Base-by-base conservation (phyloP, 2,113 vertebrate species). In the Cynocephalus volans region DNA sequence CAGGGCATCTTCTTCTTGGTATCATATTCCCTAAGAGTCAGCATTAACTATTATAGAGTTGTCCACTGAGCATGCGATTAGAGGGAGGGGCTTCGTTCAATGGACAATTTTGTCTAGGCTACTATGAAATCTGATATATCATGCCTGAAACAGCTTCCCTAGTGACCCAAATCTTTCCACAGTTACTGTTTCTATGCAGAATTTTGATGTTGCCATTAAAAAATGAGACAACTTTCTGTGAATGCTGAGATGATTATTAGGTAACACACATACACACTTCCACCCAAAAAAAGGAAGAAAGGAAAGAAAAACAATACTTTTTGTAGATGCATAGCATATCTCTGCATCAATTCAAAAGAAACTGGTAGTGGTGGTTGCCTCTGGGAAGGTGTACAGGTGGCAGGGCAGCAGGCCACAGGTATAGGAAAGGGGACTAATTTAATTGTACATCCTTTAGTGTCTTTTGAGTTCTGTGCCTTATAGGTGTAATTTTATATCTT, bases 181-280 rank as follows among this genome's bases (percentile, higher is more conserved):
- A 54, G 36, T 92, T 91, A 28, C 0, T 10, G 9, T 75, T 92
- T 86, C 36, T 85, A 1, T 89, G 1, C 36, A 56, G 62, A 77
- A 62, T 90, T 86, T 97, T 96, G 52, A 87, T 97, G 36, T 69
- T 70, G 60, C 62, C 31, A 31, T 81, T 93, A 70, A 90, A 90
- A 95, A 96, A 88, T 41, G 48, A 77, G 36, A 5, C 7, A 65
- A 50, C 56, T 64, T 77, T 92, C 67, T 69, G 45, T 73, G 8
- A 94, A 62, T 89, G 85, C 52, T 64, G 31, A 85, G 45, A 58
- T 90, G 36, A 60, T 87, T 85, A 12, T 88, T 93, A 90, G 72
- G 15, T 67, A 14, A 17, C 12, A 36, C n/a, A 64, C n/a, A n/a
- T 14, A 36, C 41, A 18, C 60, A 62, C 4, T 31, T 19, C 12